Evolutionary conservation across 2,888 invertebrate species (phyloP).

Genomic region (Pterobdella sp.): DNA sequence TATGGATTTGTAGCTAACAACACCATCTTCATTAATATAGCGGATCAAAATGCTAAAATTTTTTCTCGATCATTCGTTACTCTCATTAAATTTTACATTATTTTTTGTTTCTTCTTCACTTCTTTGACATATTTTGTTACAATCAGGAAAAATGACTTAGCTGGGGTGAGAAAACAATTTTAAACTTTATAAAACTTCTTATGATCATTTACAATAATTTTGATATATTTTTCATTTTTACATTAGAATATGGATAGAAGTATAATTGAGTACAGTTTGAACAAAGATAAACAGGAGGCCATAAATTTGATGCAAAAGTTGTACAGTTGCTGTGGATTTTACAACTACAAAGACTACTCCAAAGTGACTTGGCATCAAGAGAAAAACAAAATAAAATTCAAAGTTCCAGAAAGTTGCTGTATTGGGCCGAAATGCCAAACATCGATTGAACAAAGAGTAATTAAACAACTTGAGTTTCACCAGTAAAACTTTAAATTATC

Average conservation of each 20-base stretch:
- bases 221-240: background rate
- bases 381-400: background rate
- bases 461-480: too few species aligned
- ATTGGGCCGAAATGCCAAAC: too few species aligned
- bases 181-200: background rate
- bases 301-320: background rate
- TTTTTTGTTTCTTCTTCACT: background rate
- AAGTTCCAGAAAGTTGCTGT: background rate
- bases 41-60: background rate
- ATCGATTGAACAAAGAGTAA: too few species aligned
- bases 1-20: background rate
- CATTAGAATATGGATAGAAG: background rate
- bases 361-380: background rate
- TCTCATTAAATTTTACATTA: background rate
- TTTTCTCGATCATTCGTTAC: background rate
- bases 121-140: background rate
- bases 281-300: background rate
- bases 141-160: background rate
- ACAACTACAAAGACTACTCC: constrained; percentile 8
- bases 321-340: background rate
- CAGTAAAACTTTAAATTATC: too few species aligned
- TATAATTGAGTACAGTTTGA: background rate
- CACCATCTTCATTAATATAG: background rate
- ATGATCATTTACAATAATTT: too few species aligned
- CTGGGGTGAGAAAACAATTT: background rate